These are phyloP conservation scores for Archilochus colubris DNA, from an alignment of 2,113 vertebrate genomes.

Conservation along the genomic window DNA sequence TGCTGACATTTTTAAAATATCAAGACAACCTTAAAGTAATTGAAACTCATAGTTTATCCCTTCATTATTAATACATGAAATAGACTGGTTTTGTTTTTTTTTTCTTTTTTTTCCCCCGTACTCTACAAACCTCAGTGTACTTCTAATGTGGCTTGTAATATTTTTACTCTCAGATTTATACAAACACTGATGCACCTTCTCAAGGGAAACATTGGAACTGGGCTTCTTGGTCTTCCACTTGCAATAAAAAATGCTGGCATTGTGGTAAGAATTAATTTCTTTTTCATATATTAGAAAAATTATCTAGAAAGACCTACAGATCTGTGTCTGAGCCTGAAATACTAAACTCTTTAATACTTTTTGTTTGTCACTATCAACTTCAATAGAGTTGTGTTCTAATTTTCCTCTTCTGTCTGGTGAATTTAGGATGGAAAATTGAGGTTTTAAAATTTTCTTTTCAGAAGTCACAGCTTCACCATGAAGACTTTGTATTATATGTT, in stretches of 20 bases:
- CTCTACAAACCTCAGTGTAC: neutral
- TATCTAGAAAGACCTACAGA: neutral
- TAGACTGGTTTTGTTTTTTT: neutral
- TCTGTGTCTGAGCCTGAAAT: neutral
- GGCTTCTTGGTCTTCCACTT: conserved; percentile 87
- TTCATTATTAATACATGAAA: neutral
- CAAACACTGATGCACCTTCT: conserved; percentile 88
- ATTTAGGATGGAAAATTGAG: neutral
- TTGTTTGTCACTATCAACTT: neutral
- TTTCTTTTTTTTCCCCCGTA: fast-evolving
- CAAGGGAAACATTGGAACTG: conserved; percentile 90
- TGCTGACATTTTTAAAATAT: neutral
- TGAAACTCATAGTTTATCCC: neutral
- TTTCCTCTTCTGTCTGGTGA: neutral
- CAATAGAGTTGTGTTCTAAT: neutral
- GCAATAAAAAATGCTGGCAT: conserved; percentile 89
- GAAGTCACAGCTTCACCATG: neutral
- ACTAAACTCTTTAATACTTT: neutral
- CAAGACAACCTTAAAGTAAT: neutral
- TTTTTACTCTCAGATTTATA: conserved; percentile 76
- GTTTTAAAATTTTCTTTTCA: fast-evolving
- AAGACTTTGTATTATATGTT: neutral
- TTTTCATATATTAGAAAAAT: neutral
- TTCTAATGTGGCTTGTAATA: neutral
- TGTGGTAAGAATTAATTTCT: conserved; percentile 76